Evolutionary conservation across 2,113 vertebrate genomes (phyloP).

Genomic region (Poecilia latipinna): DNA sequence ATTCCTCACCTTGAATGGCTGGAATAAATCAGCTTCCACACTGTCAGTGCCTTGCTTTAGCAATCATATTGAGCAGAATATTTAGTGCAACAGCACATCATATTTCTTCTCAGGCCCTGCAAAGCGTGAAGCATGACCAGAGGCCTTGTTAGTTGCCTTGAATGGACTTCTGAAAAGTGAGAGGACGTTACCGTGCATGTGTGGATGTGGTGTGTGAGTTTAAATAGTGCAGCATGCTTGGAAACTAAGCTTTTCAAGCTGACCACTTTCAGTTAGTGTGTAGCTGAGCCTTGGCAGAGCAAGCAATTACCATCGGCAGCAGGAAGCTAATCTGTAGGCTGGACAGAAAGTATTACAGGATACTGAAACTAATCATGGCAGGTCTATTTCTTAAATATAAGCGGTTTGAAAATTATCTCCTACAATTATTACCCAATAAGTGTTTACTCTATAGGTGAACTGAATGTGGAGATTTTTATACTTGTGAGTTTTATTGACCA

Average conservation of each 20-base stretch:
- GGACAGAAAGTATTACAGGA: background rate
- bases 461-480: too few relatives aligned
- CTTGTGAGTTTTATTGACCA: too few relatives aligned
- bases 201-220: background rate
- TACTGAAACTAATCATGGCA: background rate
- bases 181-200: background rate
- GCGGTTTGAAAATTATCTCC: background rate
- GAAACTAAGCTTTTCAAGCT: background rate
- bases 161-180: slow-evolving; percentile 27
- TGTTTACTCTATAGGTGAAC: too few relatives aligned
- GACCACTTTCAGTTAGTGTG: background rate
- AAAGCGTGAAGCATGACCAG: slow-evolving; percentile 43
- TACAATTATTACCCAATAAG: too few relatives aligned
- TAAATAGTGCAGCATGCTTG: background rate
- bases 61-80: slow-evolving; percentile 53
- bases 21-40: slow-evolving; percentile 40
- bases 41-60: slow-evolving; percentile 12
- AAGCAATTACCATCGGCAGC: background rate
- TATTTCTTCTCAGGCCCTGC: slow-evolving; percentile 48
- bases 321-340: background rate
- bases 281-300: background rate
- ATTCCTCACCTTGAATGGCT: slow-evolving; percentile 22
- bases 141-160: slow-evolving; percentile 49
- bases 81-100: slow-evolving; percentile 46
- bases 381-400: background rate